Evolutionary conservation across 2,888 invertebrate genomes (phyloP).

Genomic region (Sthenelais limicola): DNA sequence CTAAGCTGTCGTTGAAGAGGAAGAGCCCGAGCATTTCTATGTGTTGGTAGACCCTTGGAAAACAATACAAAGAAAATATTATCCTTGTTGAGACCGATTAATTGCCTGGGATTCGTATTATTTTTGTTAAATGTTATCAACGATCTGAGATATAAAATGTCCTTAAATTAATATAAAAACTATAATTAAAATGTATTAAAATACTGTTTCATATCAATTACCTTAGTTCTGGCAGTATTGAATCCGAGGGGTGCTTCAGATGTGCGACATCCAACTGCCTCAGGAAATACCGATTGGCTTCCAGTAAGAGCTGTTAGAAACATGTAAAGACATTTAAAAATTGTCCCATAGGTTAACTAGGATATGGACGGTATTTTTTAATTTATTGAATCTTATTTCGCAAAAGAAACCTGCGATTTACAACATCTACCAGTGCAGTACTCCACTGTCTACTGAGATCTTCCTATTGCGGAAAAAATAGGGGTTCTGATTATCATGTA

Average conservation of each 20-base stretch:
- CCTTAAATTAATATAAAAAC: background rate
- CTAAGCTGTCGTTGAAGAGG: slow-evolving; percentile 69
- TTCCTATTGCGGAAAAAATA: too few species aligned
- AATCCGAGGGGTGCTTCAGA: slow-evolving; percentile 61
- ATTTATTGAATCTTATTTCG: too few species aligned
- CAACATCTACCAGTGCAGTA: too few species aligned
- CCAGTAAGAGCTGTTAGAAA: slow-evolving; percentile 61
- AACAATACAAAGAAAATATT: slow-evolving; percentile 2
- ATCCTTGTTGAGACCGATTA: background rate
- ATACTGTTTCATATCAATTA: slow-evolving; percentile 36
- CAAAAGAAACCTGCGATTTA: too few species aligned
- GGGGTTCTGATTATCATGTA: too few species aligned
- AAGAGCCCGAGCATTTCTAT: slow-evolving; percentile 66
- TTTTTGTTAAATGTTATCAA: background rate
- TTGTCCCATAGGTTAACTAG: too few species aligned
- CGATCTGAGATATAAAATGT: background rate
- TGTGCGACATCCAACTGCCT: slow-evolving; percentile 64
- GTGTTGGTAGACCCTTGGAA: too few species aligned
- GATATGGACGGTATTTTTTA: too few species aligned
- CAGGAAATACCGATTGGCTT: slow-evolving; percentile 67
- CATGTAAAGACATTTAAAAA: background rate
- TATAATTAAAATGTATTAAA: background rate
- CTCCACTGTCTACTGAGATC: too few species aligned
- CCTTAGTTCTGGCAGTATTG: slow-evolving; percentile 59
- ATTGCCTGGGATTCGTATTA: background rate